A percentile compares a stretch with the other conserved stretches of the same genome.
Evolutionary conservation across 2,888 invertebrate species (phyloP).

Genomic region (Polydesmus complanatus): DNA sequence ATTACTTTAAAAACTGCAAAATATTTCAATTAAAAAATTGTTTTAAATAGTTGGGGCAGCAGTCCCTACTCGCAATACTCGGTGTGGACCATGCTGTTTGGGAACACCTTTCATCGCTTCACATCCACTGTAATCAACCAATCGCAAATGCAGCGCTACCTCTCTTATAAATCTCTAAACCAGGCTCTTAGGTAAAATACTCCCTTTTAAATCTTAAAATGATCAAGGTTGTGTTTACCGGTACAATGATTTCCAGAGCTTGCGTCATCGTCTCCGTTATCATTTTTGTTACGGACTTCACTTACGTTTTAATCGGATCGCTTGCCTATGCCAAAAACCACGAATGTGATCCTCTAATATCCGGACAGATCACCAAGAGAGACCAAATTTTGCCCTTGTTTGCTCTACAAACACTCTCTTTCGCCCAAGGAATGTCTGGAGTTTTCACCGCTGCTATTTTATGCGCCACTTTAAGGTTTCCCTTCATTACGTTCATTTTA

Average conservation of each 20-base stretch:
- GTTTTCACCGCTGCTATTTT: too few relatives aligned
- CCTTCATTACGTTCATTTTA: too few relatives aligned
- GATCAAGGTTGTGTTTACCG: background rate
- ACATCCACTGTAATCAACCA: background rate
- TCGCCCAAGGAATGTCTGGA: too few relatives aligned
- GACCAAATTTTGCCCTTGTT: too few relatives aligned
- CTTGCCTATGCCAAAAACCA: background rate
- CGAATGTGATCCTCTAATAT: background rate
- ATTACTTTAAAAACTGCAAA: too few relatives aligned
- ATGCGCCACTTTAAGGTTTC: too few relatives aligned
- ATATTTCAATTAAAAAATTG: background rate
- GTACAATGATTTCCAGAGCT: background rate
- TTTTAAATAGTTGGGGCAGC: background rate
- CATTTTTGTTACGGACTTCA: background rate
- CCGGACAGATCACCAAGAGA: background rate
- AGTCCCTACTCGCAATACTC: background rate
- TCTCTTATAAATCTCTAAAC: background rate
- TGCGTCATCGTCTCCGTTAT: background rate
- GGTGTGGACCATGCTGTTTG: background rate
- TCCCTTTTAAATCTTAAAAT: background rate
- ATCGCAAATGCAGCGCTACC: background rate
- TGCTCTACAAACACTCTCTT: too few relatives aligned
- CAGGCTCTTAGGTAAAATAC: background rate
- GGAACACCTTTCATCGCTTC: background rate
- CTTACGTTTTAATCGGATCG: background rate